phyloP scores from a whole-genome alignment of 2,888 invertebrate species.

The Platycheirus rosarum region DNA sequence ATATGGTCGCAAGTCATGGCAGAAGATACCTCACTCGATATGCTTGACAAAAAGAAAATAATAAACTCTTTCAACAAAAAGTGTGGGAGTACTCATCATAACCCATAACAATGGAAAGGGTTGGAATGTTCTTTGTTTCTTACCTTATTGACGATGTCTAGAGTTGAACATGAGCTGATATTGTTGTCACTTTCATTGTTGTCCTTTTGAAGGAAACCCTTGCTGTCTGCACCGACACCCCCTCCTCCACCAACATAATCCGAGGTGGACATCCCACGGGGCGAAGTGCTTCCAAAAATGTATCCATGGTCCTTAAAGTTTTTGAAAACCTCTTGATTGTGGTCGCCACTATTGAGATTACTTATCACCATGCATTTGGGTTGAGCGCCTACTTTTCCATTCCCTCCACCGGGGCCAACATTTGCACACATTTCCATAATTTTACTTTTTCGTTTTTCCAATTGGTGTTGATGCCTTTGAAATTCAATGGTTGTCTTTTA shows the following conservation, averaged over 20 bases:
- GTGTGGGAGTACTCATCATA: too few species aligned
- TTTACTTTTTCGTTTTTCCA: not conserved
- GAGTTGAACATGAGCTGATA: slow-evolving; percentile 82
- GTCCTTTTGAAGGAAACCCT: slow-evolving; percentile 78
- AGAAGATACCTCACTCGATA: too few species aligned
- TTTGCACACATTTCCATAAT: slow-evolving; percentile 69
- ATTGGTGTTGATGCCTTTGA: not conserved
- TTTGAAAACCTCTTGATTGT: slow-evolving; percentile 74
- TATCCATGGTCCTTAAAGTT: slow-evolving; percentile 77
- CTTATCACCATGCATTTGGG: slow-evolving; percentile 67
- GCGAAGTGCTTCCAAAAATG: slow-evolving; percentile 81
- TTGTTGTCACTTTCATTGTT: slow-evolving; percentile 82
- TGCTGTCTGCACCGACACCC: slow-evolving; percentile 32
- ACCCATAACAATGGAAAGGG: not conserved
- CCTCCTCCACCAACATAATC: slow-evolving; percentile 51
- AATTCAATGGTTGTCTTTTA: not conserved
- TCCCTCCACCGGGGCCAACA: slow-evolving; percentile 46
- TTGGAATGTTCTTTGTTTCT: slow-evolving; percentile 54
- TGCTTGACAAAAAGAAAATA: not conserved
- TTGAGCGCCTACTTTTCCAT: slow-evolving; percentile 50
- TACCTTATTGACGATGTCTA: slow-evolving; percentile 82
- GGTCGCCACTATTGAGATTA: slow-evolving; percentile 50
- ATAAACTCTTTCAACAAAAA: too few species aligned
- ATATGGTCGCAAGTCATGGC: too few species aligned
- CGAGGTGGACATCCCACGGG: slow-evolving; percentile 75